phyloP scores from a whole-genome alignment of 1,140 invertebrate species.

The Lerema accius region DNA sequence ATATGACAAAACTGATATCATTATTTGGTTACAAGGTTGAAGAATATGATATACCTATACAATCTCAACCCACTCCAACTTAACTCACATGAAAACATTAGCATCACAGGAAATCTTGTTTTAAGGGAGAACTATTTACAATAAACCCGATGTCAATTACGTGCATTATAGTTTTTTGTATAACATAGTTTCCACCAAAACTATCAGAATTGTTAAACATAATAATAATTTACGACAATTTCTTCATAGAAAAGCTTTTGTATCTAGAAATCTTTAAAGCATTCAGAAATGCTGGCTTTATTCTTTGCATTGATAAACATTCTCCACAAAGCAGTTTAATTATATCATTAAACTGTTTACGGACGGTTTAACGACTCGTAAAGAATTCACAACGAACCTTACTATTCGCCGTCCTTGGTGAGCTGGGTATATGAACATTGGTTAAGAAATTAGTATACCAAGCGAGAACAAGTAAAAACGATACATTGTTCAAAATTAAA shows the following conservation, averaged over 20 bases:
- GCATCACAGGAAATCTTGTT: no score
- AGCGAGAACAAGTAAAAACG: neutral
- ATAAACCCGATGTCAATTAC: no score
- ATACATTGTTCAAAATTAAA: slow-evolving; percentile 31
- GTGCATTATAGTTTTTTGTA: no score
- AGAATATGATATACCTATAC: no score
- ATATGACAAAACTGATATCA: no score
- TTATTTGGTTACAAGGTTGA: no score
- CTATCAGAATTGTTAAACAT: no score
- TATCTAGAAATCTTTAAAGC: neutral
- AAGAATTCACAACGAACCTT: slow-evolving; percentile 65
- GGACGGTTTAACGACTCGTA: slow-evolving; percentile 66
- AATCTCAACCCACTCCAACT: no score
- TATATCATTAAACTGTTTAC: slow-evolving; percentile 73
- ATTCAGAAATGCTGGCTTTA: neutral
- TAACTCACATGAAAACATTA: no score
- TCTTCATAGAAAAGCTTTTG: neutral
- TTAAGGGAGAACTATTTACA: no score
- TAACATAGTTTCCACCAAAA: no score
- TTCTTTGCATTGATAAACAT: slow-evolving; percentile 46
- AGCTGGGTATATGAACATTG: slow-evolving; percentile 37
- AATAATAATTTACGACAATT: no score
- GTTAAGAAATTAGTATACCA: slow-evolving; percentile 26
- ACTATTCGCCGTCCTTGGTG: slow-evolving; percentile 53
- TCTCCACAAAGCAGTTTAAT: slow-evolving; percentile 55